phyloP scores from a whole-genome alignment of 2,113 vertebrate species.

The Oxyruncus cristatus region DNA sequence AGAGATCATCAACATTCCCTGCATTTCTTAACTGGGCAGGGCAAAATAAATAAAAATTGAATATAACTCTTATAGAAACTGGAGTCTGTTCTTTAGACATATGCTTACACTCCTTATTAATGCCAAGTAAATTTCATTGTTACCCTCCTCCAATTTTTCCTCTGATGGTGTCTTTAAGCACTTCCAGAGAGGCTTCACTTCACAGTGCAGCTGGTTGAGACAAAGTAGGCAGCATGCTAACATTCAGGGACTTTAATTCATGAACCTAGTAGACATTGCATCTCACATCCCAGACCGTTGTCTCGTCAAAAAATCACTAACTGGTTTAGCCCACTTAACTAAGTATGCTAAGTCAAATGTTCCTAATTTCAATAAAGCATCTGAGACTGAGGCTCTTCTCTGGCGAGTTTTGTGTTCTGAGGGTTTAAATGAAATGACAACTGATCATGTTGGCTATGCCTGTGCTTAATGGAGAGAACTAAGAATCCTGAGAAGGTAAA shows the following conservation, averaged over 20 bases:
- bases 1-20: not conserved
- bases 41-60: not conserved
- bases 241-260: not conserved
- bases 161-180: not conserved
- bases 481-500: not conserved
- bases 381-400: not conserved
- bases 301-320: not conserved
- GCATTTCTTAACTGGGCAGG: not conserved
- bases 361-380: not conserved
- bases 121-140: not conserved
- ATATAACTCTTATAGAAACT: not conserved
- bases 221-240: not conserved
- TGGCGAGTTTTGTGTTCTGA: not conserved
- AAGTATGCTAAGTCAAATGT: not conserved
- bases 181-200: not conserved
- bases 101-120: not conserved
- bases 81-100: not conserved
- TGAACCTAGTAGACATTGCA: not conserved
- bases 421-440: not conserved
- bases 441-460: not conserved
- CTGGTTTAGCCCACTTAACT: not conserved
- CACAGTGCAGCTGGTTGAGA: not conserved
- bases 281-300: not conserved
- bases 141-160: not conserved
- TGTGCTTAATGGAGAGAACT: not conserved